Base-by-base conservation (phyloP, 2,888 invertebrate genomes). In the Andrena flavipes region DNA sequence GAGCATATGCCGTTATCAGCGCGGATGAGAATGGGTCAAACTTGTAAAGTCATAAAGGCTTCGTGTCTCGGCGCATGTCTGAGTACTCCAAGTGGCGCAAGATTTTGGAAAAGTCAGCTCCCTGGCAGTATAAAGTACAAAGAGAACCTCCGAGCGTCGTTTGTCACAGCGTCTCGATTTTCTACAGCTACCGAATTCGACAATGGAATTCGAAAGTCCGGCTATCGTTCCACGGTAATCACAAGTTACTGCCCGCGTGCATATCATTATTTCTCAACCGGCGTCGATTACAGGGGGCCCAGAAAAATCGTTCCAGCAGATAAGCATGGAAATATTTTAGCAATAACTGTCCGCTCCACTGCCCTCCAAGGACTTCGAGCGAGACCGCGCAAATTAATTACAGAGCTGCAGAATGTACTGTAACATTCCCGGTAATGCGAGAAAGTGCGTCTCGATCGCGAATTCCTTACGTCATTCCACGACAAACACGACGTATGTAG, bases 21-120 rank as follows among this genome's bases (percentile, higher is more conserved):
- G 42, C 42, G 42, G 33, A 75, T 54, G 7, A 72, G 63, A 84
- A 76, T 72, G 74, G 77, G 82, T 67, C 78, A 72, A 35, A 62
- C 77, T 70, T 35, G 60, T 87, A 80, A 86, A 86, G 30, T 33
- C 30, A 84, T 84, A 82, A 75, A 84, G 59, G 70, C 30, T 29
- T n/a, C 2, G 4, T 33, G 49, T 26, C 59, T 75, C 63, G 72
- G 64, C 6, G 42, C 35, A 67, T 71, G 16, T 42, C 42, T 42
- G 4, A 42, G 16, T 5, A 4, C 16, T 42, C 16, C 42, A 16
- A 42, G 16, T 42, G 42, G 42, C 42, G 42, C 42, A 42, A 42
- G 13, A 42, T 16, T 42, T 42, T 42, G 13, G 42, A 42, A 4
- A 42, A 42, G 42, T 16, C 42, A 16, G 42, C 42, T 42, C 16